A percentile compares a stretch with the other conserved stretches of the same genome.
Evolutionary conservation across 2,113 vertebrate genomes (phyloP).

Genomic region (Hippopotamus amphibius): DNA sequence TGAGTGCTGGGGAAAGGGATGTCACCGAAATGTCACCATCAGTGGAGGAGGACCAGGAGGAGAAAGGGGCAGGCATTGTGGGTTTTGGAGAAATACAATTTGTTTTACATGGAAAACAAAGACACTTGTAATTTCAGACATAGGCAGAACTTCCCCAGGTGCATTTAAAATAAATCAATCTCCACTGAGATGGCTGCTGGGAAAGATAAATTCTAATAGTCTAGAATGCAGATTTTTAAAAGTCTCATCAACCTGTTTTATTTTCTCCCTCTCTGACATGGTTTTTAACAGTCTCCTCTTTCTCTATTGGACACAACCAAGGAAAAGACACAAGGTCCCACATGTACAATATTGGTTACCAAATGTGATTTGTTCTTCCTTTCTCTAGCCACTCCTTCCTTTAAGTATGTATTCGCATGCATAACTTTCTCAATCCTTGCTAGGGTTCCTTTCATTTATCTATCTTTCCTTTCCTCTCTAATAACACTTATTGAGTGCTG

Average conservation of each 20-base stretch:
- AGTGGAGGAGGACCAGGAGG: neutral
- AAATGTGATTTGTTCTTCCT: neutral
- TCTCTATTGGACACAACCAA: neutral
- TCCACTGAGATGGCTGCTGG: neutral
- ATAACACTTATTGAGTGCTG: neutral
- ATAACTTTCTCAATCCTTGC: neutral
- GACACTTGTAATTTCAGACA: neutral
- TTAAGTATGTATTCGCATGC: neutral
- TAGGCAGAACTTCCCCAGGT: neutral
- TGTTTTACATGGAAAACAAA: conserved; percentile 35
- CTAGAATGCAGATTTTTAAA: neutral
- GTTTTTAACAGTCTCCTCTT: neutral
- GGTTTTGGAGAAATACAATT: neutral
- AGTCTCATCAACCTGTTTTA: neutral
- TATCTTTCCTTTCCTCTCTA: neutral
- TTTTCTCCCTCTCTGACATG: neutral
- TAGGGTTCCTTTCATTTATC: neutral
- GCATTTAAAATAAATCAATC: neutral
- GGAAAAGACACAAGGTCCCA: neutral
- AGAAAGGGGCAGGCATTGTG: neutral
- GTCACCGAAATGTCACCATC: neutral
- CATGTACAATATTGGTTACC: neutral
- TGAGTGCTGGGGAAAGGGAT: neutral
- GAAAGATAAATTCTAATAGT: conserved; percentile 8
- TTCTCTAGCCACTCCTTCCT: neutral